These are phyloP conservation scores for Aplidium turbinatum DNA, from an alignment of 23 tunicate species.

Conservation along the genomic window DNA sequence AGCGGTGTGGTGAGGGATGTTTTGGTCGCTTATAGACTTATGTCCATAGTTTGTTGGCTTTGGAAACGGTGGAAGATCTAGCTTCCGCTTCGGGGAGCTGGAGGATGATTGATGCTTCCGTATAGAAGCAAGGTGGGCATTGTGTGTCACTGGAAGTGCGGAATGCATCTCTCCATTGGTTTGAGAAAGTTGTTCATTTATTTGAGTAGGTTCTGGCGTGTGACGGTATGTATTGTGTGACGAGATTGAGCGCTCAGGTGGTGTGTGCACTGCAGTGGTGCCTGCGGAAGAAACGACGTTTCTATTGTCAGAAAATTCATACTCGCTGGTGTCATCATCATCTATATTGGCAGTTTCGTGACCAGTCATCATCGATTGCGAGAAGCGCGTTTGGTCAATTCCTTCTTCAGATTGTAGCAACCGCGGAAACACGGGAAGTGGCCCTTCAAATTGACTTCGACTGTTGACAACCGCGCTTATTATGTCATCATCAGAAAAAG, in stretches of 20 bases:
- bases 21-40: neutral
- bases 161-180: too few relatives aligned
- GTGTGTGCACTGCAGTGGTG: neutral
- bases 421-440: constrained; percentile 15
- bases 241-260: constrained; percentile 44
- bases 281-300: too few relatives aligned
- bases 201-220: too few relatives aligned
- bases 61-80: constrained; percentile 65
- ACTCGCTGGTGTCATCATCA: constrained; percentile 55
- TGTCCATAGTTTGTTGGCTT: neutral
- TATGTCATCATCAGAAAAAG: too few relatives aligned
- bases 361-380: neutral
- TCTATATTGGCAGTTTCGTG: neutral
- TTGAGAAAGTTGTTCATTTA: too few relatives aligned
- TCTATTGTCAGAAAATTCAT: constrained; percentile 36
- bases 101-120: too few relatives aligned
- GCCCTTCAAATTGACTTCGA: too few relatives aligned
- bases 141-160: too few relatives aligned
- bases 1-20: neutral
- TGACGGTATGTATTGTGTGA: too few relatives aligned
- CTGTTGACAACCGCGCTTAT: constrained; percentile 38
- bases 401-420: constrained; percentile 12
- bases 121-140: too few relatives aligned
- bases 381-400: neutral
- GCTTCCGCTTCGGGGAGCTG: too few relatives aligned